phyloP scores from a whole-genome alignment of 2,113 vertebrate genomes.

The Ceratotherium simum region DNA sequence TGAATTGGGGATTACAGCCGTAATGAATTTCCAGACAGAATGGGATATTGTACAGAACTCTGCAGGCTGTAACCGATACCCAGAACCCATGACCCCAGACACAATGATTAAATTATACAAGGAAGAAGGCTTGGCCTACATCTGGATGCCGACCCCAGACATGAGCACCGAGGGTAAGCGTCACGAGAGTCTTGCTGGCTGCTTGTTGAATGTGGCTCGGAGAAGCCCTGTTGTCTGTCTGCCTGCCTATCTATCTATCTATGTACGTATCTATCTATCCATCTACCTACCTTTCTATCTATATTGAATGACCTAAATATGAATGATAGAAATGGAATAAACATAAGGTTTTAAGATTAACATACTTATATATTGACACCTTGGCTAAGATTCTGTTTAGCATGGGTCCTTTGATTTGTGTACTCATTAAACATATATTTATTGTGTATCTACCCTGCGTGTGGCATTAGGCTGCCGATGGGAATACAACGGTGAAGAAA shows the following conservation, averaged over 20 bases:
- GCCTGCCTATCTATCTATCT: not conserved
- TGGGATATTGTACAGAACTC: constrained; percentile 96
- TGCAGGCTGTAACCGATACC: constrained; percentile 92
- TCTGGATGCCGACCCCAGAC: constrained; percentile 97
- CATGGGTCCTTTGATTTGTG: not conserved
- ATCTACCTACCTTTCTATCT: not conserved
- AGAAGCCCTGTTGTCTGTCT: not conserved
- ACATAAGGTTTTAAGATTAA: not conserved
- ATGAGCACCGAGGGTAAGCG: constrained; percentile 97
- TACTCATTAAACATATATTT: not conserved
- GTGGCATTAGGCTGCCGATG: not conserved
- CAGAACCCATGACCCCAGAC: constrained; percentile 92
- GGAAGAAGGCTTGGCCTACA: constrained; percentile 93
- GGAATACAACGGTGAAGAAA: not conserved
- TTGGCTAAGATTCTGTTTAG: constrained; percentile 22
- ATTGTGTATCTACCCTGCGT: not conserved
- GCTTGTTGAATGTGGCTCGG: constrained; percentile 6
- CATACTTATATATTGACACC: not conserved
- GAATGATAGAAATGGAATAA: not conserved
- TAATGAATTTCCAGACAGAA: constrained; percentile 99
- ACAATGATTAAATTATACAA: constrained; percentile 94
- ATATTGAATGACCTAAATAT: not conserved
- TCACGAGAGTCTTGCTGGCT: not conserved
- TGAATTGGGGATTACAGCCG: constrained; percentile 94
- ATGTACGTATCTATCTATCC: not conserved